Evolutionary conservation across 64 coral and sea anemone species (phyloP), one percentile per base, ranked within the genome.

Genomic region (Dendronephthya gigantea): DNA sequence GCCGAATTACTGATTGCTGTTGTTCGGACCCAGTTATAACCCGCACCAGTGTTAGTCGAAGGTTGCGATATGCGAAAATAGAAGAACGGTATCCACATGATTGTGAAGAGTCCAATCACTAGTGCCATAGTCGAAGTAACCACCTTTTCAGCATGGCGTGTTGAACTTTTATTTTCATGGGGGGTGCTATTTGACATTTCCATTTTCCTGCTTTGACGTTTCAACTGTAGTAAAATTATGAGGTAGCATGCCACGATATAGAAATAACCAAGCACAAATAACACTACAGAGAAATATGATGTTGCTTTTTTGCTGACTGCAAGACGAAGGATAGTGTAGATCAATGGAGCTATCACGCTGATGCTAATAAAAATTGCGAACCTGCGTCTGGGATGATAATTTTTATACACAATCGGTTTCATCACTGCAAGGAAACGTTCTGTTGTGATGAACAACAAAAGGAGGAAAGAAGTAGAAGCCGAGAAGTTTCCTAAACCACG

Each of bases 401-500:
- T 89, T 31, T 85, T 90, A 82, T 93, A 93, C 30, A 72, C 75
- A 50, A 91, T 83, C 1, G 83, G 69, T 9, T 39, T 82, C 0
- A 56, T 39, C 3, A 92, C 89, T 50, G 89, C 79, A 82, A 98
- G 84, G 40, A 90, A 92, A 45, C 95, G 68, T 85, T 98, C 95
- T 29, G 91, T 9, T 4, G 87, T 91, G 35, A 98, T 98, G 27
- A 90, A 91, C 0, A 83, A 85, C 6, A 93, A 74, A 22, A 81
- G 89, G 37, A 98, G 55, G 3, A 93, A 52, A 2, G 92, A 93
- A n/a, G 85, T 83, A 1, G 87, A 41, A 72, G 87, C 89, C 0
- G 89, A 90, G 33, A 93, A 88, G 39, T 98, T 98, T 9, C 89
- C 90, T 25, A 98, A 48, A 68, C 74, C 30, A 5, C 95, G 89